Evolutionary conservation across 2,888 invertebrate genomes (phyloP).

Genomic region (Nemoura dubitans): DNA sequence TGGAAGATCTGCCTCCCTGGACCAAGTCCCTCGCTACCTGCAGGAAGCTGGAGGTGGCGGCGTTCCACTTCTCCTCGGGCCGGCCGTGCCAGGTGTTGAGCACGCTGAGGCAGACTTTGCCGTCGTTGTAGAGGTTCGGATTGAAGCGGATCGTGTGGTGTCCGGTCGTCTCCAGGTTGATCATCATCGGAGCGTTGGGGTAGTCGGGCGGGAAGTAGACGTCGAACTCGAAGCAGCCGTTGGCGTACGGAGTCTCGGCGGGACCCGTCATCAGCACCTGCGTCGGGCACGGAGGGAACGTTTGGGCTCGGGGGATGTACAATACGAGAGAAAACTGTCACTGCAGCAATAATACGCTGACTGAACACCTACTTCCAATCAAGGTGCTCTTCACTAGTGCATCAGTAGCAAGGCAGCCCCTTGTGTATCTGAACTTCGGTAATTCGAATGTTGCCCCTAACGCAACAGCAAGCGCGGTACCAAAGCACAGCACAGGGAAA

Average conservation of each 20-base stretch:
- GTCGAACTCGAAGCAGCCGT: slow-evolving; percentile 91
- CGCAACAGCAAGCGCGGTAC: too few relatives aligned
- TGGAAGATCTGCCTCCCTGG: neutral
- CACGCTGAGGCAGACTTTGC: slow-evolving; percentile 94
- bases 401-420: too few relatives aligned
- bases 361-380: too few relatives aligned
- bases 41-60: slow-evolving; percentile 92
- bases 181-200: slow-evolving; percentile 86
- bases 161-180: slow-evolving; percentile 90
- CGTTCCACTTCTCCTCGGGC: slow-evolving; percentile 97
- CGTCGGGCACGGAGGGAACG: slow-evolving; percentile 38
- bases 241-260: slow-evolving; percentile 90
- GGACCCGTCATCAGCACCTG: slow-evolving; percentile 92
- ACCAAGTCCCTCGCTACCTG: slow-evolving; percentile 49
- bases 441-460: too few relatives aligned
- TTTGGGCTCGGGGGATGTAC: too few relatives aligned
- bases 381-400: too few relatives aligned
- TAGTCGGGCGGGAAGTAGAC: slow-evolving; percentile 82
- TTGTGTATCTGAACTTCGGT: too few relatives aligned
- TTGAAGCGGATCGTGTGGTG: slow-evolving; percentile 90
- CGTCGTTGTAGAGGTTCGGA: slow-evolving; percentile 94
- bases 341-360: too few relatives aligned
- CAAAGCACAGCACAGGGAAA: too few relatives aligned
- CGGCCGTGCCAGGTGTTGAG: slow-evolving; percentile 97
- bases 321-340: too few relatives aligned